Base-by-base conservation (phyloP, 2,797 vertebrate genomes). In the Coreius guichenoti region DNA sequence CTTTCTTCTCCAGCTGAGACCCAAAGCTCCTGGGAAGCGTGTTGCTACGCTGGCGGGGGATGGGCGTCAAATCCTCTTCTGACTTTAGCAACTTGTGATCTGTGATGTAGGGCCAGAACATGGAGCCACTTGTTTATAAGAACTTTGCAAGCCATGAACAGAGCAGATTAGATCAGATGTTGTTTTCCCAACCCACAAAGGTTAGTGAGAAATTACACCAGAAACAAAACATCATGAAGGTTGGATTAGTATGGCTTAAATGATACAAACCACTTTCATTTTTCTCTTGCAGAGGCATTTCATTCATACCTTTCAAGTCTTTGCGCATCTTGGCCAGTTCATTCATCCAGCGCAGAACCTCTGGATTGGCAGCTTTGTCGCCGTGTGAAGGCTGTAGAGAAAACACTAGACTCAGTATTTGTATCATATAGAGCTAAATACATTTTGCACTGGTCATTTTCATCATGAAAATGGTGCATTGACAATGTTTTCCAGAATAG, bases 11-110 rank as follows among this genome's bases (percentile, higher is more conserved):
- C 8, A 99, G 95, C 86, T 98, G 97, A 54, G 98, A 99, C 86
- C 98, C 98, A 0, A 99, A 99, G 93, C 98, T 99, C 92, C 97
- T 99, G 81, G 98, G 98, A 69, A 99, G 96, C 0, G 98, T 99
- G 93, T 99, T 98, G 93, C 98, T 99, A 87, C 98, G 96, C 89
- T 98, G 98, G 31, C 98, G 96, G 84, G 96, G 96, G 88, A 96
- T 92, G 13, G 98, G 97, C 0, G 94, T 95, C 58, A 98, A 93
- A 88, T 98, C 97, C 70, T 99, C 98, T 84, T 99, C 98, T 0
- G 98, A 97, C 89, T 97, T 96, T 91, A 97, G 93, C 82, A 99
- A 92, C 92, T 97, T 98, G 82, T 96, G 93, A 82, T 99, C 98
- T 99, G 87, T 47, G 9, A 74, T 29, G 17, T 23, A 47, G 51